phyloP scores from a whole-genome alignment of 2,113 vertebrate genomes.

The Sphaerodactylus townsendi region DNA sequence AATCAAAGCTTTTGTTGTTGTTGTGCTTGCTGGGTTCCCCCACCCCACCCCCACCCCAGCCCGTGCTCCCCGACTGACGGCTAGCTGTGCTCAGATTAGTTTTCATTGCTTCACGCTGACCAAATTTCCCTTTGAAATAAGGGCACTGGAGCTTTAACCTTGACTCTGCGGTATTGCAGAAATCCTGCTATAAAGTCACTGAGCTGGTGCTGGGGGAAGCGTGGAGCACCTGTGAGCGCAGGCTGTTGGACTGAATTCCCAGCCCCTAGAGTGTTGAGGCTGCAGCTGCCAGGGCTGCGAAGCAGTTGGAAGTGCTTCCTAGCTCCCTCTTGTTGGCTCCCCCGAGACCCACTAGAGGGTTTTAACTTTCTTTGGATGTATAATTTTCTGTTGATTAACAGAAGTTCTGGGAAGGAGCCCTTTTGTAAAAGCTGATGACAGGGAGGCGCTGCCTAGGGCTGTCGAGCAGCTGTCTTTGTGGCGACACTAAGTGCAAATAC shows the following conservation, averaged over 20 bases:
- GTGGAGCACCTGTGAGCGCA: slow-evolving; percentile 42
- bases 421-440: slow-evolving; percentile 52
- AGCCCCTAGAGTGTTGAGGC: slow-evolving; percentile 31
- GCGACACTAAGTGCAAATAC: slow-evolving; percentile 28
- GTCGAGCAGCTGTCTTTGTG: slow-evolving; percentile 54
- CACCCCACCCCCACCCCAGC: background rate
- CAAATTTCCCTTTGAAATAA: slow-evolving; percentile 40
- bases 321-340: slow-evolving; percentile 34
- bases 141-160: slow-evolving; percentile 44
- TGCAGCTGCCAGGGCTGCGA: slow-evolving; percentile 50
- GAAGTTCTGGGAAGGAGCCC: slow-evolving; percentile 53
- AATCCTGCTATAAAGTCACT: slow-evolving; percentile 28
- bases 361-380: slow-evolving; percentile 56
- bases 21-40: background rate
- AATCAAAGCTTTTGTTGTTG: background rate
- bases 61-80: background rate
- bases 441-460: slow-evolving; percentile 54
- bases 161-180: slow-evolving; percentile 8
- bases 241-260: slow-evolving; percentile 22
- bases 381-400: slow-evolving; percentile 66
- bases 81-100: slow-evolving; percentile 15
- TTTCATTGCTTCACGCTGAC: slow-evolving; percentile 37
- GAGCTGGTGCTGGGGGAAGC: slow-evolving; percentile 28
- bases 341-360: slow-evolving; percentile 26
- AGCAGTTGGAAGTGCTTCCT: slow-evolving; percentile 49